These are phyloP conservation scores for Blastobasis lacticolella DNA, from an alignment of 2,888 invertebrate species.

Conservation along the genomic window DNA sequence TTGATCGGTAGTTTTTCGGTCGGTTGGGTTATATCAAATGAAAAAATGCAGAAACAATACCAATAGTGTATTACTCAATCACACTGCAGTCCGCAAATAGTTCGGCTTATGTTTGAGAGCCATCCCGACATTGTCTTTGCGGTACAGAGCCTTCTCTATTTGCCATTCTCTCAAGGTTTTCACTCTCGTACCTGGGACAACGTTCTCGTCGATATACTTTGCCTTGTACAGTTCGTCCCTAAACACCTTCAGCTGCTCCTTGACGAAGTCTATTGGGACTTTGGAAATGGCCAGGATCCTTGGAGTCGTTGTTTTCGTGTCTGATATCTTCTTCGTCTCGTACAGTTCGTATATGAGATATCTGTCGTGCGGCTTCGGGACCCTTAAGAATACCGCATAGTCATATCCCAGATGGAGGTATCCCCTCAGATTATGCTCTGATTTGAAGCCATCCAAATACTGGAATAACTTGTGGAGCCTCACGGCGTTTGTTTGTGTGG, in stretches of 20 bases:
- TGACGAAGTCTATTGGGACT: conserved; percentile 50
- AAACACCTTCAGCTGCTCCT: conserved; percentile 43
- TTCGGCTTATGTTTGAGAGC: conserved; percentile 26
- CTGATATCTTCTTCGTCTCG: conserved; percentile 42
- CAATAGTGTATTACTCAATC: conserved; percentile 6
- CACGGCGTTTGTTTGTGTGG: conserved; percentile 24
- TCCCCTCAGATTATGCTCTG: conserved; percentile 44
- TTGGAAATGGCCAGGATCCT: conserved; percentile 47
- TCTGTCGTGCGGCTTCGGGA: conserved; percentile 47
- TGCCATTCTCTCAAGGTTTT: conserved; percentile 59
- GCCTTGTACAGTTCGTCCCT: conserved; percentile 43
- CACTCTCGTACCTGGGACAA: conserved; percentile 52
- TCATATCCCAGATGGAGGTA: conserved; percentile 54
- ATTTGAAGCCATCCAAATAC: conserved; percentile 47
- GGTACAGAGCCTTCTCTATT: conserved; percentile 38
- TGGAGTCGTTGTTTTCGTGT: conserved; percentile 32
- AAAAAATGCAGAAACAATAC: background rate
- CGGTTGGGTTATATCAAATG: background rate
- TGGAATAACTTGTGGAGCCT: conserved; percentile 56
- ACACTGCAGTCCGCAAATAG: conserved; percentile 32
- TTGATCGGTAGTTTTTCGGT: too few relatives aligned
- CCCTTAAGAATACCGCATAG: conserved; percentile 45
- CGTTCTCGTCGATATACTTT: conserved; percentile 41
- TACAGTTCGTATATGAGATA: conserved; percentile 51
- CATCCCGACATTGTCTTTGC: conserved; percentile 15